Evolutionary conservation across 2,797 vertebrate species (phyloP), one percentile per base, ranked within the genome.

Genomic region (Erethizon dorsatum): DNA sequence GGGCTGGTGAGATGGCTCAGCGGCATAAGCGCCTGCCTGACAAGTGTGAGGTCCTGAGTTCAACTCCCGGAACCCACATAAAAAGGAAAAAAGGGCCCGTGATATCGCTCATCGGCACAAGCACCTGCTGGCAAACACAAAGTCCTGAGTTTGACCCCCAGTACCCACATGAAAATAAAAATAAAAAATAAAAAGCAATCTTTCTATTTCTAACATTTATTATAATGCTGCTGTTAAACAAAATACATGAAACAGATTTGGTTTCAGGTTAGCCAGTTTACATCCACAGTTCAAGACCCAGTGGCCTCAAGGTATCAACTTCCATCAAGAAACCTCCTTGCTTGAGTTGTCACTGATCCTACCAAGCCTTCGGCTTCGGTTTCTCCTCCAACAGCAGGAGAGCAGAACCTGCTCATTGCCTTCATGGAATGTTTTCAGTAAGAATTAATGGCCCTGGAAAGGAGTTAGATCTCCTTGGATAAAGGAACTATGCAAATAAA

Each of bases 381-480:
- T 83, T 61, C 47, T 86, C 31, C 8, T 0, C 57, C 50, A 89
- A 52, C 59, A 63, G 33, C 13, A 82, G 59, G 63, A 57, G 31
- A 10, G 33, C 83, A 57, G 57, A 94, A 93, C 54, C 80, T 90
- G 77, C 87, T 96, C 0, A 3, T 15, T 96, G 78, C n/a, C 65
- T 84, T 78, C 2, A 4, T 78, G 90, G 92, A 97, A 96, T 97
- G 92, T 85, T 82, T 79, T 82, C 18, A 59, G 41, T 22, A 71
- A 83, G 85, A 95, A 83, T 90, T 93, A 97, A 95, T 97, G 95
- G 56, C 15, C 97, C 92, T 22, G 33, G 47, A 59, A 93, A 80
- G 11, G 67, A 50, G 61, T 93, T 88, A 97, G 95, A 97, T 95
- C 92, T 95, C n/a, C 88, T 57, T 78, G 17, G 94, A 92, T 95